A percentile compares a stretch with the other conserved stretches of the same genome.
phyloP scores from a whole-genome alignment of 2,888 invertebrate species.

The Noctua pronuba region DNA sequence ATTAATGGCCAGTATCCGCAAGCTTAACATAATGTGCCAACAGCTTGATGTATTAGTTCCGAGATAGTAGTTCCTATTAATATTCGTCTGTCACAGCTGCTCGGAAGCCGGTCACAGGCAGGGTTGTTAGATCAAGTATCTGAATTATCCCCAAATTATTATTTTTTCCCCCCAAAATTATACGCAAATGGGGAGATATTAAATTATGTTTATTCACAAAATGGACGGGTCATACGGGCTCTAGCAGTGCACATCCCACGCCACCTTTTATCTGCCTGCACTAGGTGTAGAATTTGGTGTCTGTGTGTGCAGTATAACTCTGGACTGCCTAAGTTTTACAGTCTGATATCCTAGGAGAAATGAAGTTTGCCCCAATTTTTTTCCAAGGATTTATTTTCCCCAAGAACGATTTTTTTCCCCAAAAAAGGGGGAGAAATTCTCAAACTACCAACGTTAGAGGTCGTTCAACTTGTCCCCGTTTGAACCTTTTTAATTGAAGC shows the following conservation, averaged over 20 bases:
- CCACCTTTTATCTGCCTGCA: not conserved
- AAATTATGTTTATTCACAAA: not conserved
- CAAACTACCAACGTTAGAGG: conserved; percentile 9
- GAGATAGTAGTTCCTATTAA: conserved; percentile 37
- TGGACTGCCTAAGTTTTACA: not conserved
- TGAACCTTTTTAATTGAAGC: conserved; percentile 29
- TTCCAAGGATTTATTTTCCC: not conserved
- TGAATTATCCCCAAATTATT: not conserved
- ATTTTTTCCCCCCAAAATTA: not conserved
- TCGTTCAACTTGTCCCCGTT: conserved; percentile 53
- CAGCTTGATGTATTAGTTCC: conserved; percentile 46
- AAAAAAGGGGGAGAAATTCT: not conserved
- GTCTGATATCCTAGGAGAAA: not conserved
- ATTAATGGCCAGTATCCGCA: conserved; percentile 1
- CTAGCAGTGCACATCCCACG: not conserved
- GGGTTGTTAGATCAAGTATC: not conserved
- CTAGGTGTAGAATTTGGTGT: not conserved
- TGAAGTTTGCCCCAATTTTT: not conserved
- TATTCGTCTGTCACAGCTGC: conserved; percentile 30
- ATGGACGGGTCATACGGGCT: not conserved
- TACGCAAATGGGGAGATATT: not conserved
- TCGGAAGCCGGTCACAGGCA: conserved; percentile 22
- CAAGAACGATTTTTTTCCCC: not conserved
- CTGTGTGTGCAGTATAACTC: not conserved
- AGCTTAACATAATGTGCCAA: conserved; percentile 11